phyloP scores from a whole-genome alignment of 2,888 invertebrate genomes.

The Lobophora halterata region DNA sequence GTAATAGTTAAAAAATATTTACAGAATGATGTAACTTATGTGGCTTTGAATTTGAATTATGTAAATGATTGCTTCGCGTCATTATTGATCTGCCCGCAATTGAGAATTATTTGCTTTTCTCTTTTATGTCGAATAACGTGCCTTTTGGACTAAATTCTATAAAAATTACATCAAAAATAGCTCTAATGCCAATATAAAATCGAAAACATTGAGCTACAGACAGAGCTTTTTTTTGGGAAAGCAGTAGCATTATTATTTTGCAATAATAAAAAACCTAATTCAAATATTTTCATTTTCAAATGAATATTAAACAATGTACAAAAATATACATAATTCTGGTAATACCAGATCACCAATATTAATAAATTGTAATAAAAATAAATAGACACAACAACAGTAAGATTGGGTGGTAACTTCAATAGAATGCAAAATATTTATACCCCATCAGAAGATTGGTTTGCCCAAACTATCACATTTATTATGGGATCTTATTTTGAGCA shows the following conservation, averaged over 20 bases:
- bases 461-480: slow-evolving; percentile 44
- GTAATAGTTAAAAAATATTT: no score
- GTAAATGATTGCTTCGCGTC: no score
- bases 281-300: slow-evolving; percentile 1
- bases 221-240: no score
- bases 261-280: neutral
- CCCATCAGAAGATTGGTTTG: neutral
- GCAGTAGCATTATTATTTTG: neutral
- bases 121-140: no score
- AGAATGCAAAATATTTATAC: slow-evolving; percentile 11
- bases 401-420: slow-evolving; percentile 21
- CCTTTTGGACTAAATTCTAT: no score
- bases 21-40: no score
- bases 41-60: no score
- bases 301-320: slow-evolving; percentile 16
- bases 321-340: neutral
- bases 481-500: slow-evolving; percentile 27
- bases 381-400: slow-evolving; percentile 3
- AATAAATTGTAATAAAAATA: slow-evolving; percentile 11
- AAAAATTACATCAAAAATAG: no score
- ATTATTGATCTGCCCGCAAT: no score
- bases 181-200: no score
- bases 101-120: no score
- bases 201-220: no score
- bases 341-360: slow-evolving; percentile 9